Evolutionary conservation across 2,113 vertebrate species (phyloP), one percentile per base, ranked within the genome.

Genomic region (Anser cygnoides): DNA sequence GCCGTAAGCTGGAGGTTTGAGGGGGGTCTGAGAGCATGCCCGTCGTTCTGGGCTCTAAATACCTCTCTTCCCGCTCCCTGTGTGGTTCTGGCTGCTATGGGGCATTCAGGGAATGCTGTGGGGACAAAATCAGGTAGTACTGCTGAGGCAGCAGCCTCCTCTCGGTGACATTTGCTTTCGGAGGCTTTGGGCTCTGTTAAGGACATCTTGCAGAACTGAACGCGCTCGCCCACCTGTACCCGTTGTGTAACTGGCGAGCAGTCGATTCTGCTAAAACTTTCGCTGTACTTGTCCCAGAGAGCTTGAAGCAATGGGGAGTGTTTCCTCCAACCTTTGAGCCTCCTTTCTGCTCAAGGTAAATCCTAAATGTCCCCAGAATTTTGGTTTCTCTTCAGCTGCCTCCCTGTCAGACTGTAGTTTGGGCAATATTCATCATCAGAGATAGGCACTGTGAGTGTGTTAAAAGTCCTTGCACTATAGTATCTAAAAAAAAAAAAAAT

Each of bases 261-360:
- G 14, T 55, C 25, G 8, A 4, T 57, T 83, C 22, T 67, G 14
- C 2, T 67, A 78, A 61, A 93, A 93, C 90, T 96, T 95, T 10
- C 6, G 6, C 39, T 29, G 11, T 46, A 39, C 28, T 74, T 62
- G 65, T 92, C 52, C 72, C 59, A 39, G 46, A 73, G 46, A 87
- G 62, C 54, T 26, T 75, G 16, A 19, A 37, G 31, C 33, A 44
- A 11, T 50, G 39, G 79, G 43, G 23, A 37, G 13, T 67, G 9
- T 67, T 86, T 52, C 21, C 50, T 74, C 17, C 74, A n/a, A 59
- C 15, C 41, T 66, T 2, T 17, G 55, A 70, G 68, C 6, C 22
- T 46, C 6, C 4, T 50, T 87, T 90, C n/a, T 73, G 4, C 80
- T 63, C 16, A 1, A 11, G 0, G 37, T 35, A 0, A 67, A 6